phyloP scores from a whole-genome alignment of 2,797 vertebrate species.

The Pitangus sulphuratus region DNA sequence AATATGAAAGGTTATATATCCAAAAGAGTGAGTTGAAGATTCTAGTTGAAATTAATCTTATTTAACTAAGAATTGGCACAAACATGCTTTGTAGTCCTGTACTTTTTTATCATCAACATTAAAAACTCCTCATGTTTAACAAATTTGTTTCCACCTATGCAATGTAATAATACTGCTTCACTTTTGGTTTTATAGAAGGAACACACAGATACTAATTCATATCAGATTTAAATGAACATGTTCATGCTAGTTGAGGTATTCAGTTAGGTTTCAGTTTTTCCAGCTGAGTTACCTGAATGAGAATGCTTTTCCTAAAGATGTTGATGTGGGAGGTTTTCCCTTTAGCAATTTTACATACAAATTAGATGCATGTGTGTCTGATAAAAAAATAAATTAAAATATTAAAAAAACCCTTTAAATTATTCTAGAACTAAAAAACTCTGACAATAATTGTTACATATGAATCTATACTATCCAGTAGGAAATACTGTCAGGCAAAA shows the following conservation, averaged over 20 bases:
- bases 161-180: neutral
- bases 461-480: neutral
- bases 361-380: neutral
- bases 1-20: neutral
- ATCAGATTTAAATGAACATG: constrained; percentile 62
- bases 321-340: constrained; percentile 69
- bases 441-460: neutral
- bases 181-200: constrained; percentile 53
- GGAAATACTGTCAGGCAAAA: neutral
- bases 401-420: neutral
- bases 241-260: constrained; percentile 53
- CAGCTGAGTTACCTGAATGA: constrained; percentile 44
- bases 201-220: constrained; percentile 41
- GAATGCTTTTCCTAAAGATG: constrained; percentile 16
- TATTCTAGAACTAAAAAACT: neutral
- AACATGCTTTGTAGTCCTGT: neutral
- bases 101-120: neutral
- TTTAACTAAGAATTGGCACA: constrained; percentile 34
- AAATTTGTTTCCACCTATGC: constrained; percentile 49
- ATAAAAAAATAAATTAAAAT: neutral
- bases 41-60: neutral
- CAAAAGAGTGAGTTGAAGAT: neutral
- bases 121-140: constrained; percentile 41
- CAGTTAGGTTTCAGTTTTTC: constrained; percentile 48
- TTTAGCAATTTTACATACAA: constrained; percentile 28